A percentile compares a stretch with the other conserved stretches of the same genome.
These are phyloP conservation scores for Istiophorus platypterus DNA, from an alignment of 2,113 vertebrate genomes.

Conservation along the genomic window DNA sequence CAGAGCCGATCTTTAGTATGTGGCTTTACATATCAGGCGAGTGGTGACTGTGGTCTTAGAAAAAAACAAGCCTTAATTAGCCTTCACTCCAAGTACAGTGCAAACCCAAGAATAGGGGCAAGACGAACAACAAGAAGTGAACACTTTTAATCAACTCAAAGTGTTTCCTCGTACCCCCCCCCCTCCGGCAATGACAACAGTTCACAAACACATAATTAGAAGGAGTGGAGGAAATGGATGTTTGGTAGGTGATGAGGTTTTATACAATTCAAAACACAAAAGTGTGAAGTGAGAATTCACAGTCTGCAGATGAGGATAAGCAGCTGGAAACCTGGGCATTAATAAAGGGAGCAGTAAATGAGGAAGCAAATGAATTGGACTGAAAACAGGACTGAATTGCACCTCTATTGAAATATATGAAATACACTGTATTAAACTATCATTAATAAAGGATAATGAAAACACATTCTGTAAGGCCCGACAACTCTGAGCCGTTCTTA, in stretches of 20 bases:
- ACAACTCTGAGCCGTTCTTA: background rate
- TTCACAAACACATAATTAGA: conserved; percentile 68
- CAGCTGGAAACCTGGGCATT: conserved; percentile 34
- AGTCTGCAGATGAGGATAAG: conserved; percentile 49
- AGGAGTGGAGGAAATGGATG: conserved; percentile 66
- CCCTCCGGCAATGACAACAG: conserved; percentile 60
- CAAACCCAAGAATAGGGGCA: conserved; percentile 66
- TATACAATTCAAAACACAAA: conserved; percentile 71
- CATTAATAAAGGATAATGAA: conserved; percentile 34
- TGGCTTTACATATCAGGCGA: conserved; percentile 71
- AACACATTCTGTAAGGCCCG: conserved; percentile 46
- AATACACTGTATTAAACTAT: conserved; percentile 48
- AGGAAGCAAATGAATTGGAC: conserved; percentile 25
- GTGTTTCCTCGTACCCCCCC: conserved; percentile 25
- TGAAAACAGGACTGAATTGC: conserved; percentile 31
- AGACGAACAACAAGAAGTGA: conserved; percentile 70
- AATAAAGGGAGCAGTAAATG: conserved; percentile 11
- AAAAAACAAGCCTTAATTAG: conserved; percentile 71
- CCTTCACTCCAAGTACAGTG: conserved; percentile 60
- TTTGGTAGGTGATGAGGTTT: conserved; percentile 70
- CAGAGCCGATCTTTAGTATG: conserved; percentile 66
- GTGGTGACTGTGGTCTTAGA: conserved; percentile 63
- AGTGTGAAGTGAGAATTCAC: conserved; percentile 76
- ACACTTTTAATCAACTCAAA: conserved; percentile 75
- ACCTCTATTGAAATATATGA: conserved; percentile 31